phyloP scores from a whole-genome alignment of 2,888 invertebrate species.

The Drosophila imparisetae region DNA sequence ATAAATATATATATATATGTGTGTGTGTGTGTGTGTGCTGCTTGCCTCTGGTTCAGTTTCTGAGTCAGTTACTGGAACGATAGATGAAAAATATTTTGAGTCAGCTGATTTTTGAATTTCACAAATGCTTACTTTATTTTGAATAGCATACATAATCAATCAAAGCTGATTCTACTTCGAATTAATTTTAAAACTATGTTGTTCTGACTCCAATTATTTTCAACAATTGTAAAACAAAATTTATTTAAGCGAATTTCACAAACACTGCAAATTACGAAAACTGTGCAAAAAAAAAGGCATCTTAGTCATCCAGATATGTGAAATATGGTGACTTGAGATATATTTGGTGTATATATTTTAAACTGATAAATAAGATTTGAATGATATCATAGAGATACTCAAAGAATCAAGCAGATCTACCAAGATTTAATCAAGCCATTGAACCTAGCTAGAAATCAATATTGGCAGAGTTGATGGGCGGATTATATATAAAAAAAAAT shows the following conservation, averaged over 20 bases:
- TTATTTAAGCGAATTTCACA: background rate
- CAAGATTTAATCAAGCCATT: background rate
- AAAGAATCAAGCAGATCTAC: background rate
- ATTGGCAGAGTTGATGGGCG: slow-evolving; percentile 24
- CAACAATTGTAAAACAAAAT: background rate
- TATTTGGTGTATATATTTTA: background rate
- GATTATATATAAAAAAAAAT: slow-evolving; percentile 17
- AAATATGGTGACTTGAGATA: background rate
- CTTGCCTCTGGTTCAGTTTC: background rate
- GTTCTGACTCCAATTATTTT: background rate
- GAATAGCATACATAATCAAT: background rate
- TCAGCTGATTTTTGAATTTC: background rate
- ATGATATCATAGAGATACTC: background rate
- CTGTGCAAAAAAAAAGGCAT: background rate
- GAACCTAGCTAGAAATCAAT: background rate
- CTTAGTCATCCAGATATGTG: background rate
- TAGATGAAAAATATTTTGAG: background rate
- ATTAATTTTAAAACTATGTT: too few species aligned
- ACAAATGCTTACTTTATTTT: slow-evolving; percentile 1
- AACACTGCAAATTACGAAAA: background rate
- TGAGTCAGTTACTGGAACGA: slow-evolving; percentile 4
- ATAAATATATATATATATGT: background rate
- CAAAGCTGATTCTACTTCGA: background rate
- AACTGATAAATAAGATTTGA: background rate
- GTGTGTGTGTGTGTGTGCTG: background rate